These are phyloP conservation scores for Tiliacea aurago DNA, from an alignment of 2,888 invertebrate genomes.

Conservation along the genomic window DNA sequence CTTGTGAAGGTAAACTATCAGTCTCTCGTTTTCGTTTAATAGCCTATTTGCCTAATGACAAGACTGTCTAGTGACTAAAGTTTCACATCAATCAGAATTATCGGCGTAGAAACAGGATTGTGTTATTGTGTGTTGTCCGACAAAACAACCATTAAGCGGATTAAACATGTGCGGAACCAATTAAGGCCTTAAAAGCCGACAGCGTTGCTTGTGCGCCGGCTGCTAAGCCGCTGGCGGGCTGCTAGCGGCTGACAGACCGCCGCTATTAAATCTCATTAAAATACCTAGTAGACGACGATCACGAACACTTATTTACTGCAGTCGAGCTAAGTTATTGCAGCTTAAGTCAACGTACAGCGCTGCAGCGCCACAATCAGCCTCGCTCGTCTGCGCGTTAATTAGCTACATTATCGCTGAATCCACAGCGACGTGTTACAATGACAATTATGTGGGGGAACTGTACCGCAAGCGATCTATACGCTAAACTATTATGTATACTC, in stretches of 20 bases:
- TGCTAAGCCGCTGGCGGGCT: slow-evolving; percentile 60
- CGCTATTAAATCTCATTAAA: slow-evolving; percentile 87
- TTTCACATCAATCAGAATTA: slow-evolving; percentile 80
- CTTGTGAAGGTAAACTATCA: slow-evolving; percentile 33
- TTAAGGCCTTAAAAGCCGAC: slow-evolving; percentile 84
- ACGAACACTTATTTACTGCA: slow-evolving; percentile 85
- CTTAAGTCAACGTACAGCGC: slow-evolving; percentile 77
- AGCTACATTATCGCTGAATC: slow-evolving; percentile 83
- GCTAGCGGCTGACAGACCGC: slow-evolving; percentile 67
- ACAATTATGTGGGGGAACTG: slow-evolving; percentile 69
- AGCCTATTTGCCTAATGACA: slow-evolving; percentile 70
- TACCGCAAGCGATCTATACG: slow-evolving; percentile 59
- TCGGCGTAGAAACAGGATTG: slow-evolving; percentile 78
- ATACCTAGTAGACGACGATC: slow-evolving; percentile 83
- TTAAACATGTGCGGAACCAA: slow-evolving; percentile 86
- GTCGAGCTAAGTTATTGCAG: slow-evolving; percentile 79
- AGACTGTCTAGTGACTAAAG: slow-evolving; percentile 72
- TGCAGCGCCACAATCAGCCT: slow-evolving; percentile 80
- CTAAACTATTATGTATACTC: slow-evolving; percentile 42
- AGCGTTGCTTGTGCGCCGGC: slow-evolving; percentile 75
- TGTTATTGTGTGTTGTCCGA: slow-evolving; percentile 77
- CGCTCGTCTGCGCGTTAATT: slow-evolving; percentile 82
- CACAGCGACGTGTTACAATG: slow-evolving; percentile 73
- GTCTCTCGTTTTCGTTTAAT: slow-evolving; percentile 45
- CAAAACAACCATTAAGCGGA: slow-evolving; percentile 84